phyloP scores from a whole-genome alignment of 1,140 invertebrate genomes.

The Neotoxoptera formosana region DNA sequence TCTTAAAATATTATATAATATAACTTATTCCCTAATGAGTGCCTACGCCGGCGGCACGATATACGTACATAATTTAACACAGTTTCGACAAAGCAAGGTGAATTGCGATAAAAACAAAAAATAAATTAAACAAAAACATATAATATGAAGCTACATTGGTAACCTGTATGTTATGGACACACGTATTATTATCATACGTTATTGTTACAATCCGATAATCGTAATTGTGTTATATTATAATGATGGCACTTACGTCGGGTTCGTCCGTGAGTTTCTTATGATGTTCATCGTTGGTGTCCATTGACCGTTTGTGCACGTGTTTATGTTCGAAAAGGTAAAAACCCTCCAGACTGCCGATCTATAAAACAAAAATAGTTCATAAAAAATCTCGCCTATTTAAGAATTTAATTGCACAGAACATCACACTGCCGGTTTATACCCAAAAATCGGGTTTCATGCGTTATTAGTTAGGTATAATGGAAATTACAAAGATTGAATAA shows the following conservation, averaged over 20 bases:
- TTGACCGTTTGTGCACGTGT: conserved; percentile 80
- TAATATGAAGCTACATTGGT: background rate
- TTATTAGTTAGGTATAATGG: background rate
- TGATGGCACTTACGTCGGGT: conserved; percentile 68
- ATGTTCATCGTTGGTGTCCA: conserved; percentile 75
- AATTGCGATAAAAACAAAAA: background rate
- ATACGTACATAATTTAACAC: background rate
- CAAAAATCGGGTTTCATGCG: no score
- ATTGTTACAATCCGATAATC: background rate
- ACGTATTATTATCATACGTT: background rate
- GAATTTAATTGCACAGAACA: background rate
- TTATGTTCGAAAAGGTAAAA: conserved; percentile 85
- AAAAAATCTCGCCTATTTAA: background rate
- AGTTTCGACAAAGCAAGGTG: background rate
- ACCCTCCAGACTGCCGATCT: conserved; percentile 85
- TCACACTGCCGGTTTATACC: background rate
- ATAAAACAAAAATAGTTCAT: conserved; percentile 65
- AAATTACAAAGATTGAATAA: background rate
- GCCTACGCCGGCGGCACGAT: background rate
- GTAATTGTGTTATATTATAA: background rate
- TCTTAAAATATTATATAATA: conserved; percentile 29
- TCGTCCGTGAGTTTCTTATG: conserved; percentile 77
- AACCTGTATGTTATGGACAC: background rate
- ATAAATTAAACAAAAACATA: background rate
- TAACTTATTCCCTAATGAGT: conserved; percentile 24